A percentile compares a stretch with the other conserved stretches of the same genome.
Evolutionary conservation across 2,113 vertebrate species (phyloP).

Genomic region (Eudyptes chrysolophus): DNA sequence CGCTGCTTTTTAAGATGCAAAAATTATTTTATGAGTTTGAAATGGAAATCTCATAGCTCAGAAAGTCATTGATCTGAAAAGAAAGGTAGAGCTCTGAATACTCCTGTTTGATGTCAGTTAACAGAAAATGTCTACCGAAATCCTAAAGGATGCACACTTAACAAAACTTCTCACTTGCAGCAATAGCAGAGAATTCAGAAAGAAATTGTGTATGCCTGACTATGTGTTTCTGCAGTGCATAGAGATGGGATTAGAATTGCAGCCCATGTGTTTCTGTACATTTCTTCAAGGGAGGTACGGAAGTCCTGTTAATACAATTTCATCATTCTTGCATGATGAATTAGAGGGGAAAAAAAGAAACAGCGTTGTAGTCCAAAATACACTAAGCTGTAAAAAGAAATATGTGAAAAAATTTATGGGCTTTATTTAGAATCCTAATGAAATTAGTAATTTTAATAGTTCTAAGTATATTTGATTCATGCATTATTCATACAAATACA

Average conservation of each 20-base stretch:
- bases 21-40: background rate
- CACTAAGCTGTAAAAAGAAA: background rate
- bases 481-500: background rate
- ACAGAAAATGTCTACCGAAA: background rate
- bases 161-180: background rate
- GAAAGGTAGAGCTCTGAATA: background rate
- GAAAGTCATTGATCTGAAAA: background rate
- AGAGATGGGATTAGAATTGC: background rate
- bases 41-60: background rate
- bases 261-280: background rate
- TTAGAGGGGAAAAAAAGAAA: background rate
- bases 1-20: background rate
- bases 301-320: background rate
- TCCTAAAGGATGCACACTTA: background rate
- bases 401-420: background rate
- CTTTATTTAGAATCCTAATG: background rate
- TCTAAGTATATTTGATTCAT: background rate
- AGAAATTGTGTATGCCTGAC: background rate
- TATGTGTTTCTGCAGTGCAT: background rate
- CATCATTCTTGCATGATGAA: background rate
- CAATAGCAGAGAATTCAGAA: background rate
- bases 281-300: background rate
- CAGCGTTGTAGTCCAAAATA: background rate
- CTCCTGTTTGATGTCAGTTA: background rate
- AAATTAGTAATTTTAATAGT: background rate